Evolutionary conservation across 2,113 vertebrate genomes (phyloP).

Genomic region (Nematolebias whitei): DNA sequence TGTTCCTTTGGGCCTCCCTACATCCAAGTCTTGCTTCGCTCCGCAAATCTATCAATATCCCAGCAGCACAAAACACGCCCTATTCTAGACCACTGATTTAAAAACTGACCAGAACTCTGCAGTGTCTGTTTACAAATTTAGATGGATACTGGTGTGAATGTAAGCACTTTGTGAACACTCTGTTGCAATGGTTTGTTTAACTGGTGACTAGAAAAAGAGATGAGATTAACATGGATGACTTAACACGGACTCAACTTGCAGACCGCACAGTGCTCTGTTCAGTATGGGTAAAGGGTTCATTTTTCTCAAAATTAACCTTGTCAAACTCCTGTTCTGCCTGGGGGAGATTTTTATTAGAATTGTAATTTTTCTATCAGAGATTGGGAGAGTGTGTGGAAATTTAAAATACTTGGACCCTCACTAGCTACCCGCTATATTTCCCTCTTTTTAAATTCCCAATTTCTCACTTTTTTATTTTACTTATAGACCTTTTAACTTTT

Average conservation of each 20-base stretch:
- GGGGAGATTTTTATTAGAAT: slow-evolving; percentile 67
- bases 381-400: slow-evolving; percentile 74
- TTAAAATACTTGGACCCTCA: slow-evolving; percentile 58
- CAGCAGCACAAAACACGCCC: slow-evolving; percentile 35
- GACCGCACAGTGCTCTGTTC: slow-evolving; percentile 33
- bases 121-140: slow-evolving; percentile 1
- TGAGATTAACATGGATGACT: slow-evolving; percentile 43
- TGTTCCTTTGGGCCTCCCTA: slow-evolving; percentile 50
- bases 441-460: neutral
- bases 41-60: slow-evolving; percentile 60
- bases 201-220: slow-evolving; percentile 27
- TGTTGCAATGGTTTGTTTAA: slow-evolving; percentile 21
- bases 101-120: slow-evolving; percentile 5
- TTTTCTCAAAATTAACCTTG: slow-evolving; percentile 74
- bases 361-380: slow-evolving; percentile 77
- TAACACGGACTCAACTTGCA: slow-evolving; percentile 27
- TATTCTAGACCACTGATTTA: neutral
- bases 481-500: slow-evolving; percentile 55
- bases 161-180: slow-evolving; percentile 8
- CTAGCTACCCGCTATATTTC: neutral
- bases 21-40: slow-evolving; percentile 44
- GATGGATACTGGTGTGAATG: slow-evolving; percentile 4
- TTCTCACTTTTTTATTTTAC: slow-evolving; percentile 6
- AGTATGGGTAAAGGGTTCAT: slow-evolving; percentile 62
- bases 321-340: slow-evolving; percentile 63